Evolutionary conservation across 1,140 invertebrate genomes (phyloP), one percentile per base, ranked within the genome.

Genomic region (Ctenoplectra terminalis): DNA sequence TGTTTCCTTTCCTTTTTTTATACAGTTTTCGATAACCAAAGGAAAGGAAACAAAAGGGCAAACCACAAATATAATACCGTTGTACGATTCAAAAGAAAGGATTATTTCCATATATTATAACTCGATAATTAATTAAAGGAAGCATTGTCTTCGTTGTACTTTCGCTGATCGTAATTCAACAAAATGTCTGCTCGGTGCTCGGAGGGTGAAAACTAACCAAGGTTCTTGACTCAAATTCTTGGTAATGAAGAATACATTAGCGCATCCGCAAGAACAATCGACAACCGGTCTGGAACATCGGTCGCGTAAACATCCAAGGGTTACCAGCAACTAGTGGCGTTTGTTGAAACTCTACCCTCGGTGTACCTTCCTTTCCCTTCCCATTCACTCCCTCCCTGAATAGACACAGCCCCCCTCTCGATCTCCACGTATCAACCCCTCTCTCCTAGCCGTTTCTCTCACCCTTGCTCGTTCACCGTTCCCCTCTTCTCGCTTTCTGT

Each of bases 251-350:
- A 34, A 66, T 9, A 11, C 9, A 43, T 43, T 26, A 11, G 29
- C 6, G 20, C 6, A 29, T 56, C 23, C 26, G 29, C 20, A 40
- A 48, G 46, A 15, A 43, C 7, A 52, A 80, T 73, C 48, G 69
- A 56, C 37, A 43, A 61, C 56, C 56, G 46, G 50, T 34, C 29
- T 70, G 23, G 52, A 61, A 66, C 71, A 54, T 80, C 60, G 34
- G 23, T 50, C 83, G 80, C 76, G 86, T 76, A 88, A 81, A 80
- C 76, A 77, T 64, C 58, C 77, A 73, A 85, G 73, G 80, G 79
- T 87, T 87, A 82, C 67, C 84, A 90, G 88, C 89, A 91, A 91
- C 89, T 90, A 91, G 89, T 91, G 89, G 90, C 74, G 81, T 81
- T 86, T 67, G 86, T 87, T 77, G 73, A 82, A 80, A 67, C 75